Percentiles rank a stretch among this genome's conserved stretches.
Conservation (phyloP, 2,113 vertebrate genomes). For the Promerops cafer region DNA sequence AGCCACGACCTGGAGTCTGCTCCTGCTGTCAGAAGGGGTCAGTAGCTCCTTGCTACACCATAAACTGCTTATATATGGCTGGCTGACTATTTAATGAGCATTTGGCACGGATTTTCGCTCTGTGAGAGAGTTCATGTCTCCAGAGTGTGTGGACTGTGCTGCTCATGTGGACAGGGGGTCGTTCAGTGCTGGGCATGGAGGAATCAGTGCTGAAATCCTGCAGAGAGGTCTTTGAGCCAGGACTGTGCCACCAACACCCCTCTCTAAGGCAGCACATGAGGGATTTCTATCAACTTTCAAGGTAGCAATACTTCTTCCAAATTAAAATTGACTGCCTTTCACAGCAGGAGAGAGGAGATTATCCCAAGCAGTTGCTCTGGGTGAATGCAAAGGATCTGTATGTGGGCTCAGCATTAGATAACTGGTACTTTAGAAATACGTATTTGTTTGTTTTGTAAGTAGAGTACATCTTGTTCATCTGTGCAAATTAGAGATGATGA, state of each 20-base stretch:
- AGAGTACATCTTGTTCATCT: neutral
- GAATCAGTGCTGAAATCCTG: neutral
- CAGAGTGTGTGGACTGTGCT: neutral
- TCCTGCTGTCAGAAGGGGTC: neutral
- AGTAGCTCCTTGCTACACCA: neutral
- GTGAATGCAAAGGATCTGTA: neutral
- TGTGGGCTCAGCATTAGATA: neutral
- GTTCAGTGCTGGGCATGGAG: neutral
- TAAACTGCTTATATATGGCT: neutral
- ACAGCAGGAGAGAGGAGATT: neutral
- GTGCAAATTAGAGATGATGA: neutral
- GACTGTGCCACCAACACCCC: neutral
- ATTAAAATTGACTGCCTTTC: neutral
- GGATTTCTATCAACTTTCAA: neutral
- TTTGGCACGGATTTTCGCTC: neutral
- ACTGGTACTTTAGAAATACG: neutral
- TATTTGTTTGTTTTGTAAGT: neutral
- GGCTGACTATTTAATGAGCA: neutral
- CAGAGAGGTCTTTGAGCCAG: neutral
- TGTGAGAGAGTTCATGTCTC: neutral
- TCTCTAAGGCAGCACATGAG: neutral
- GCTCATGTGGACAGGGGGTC: rapidly evolving
- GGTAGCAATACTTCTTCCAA: neutral
- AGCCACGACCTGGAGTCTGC: neutral
- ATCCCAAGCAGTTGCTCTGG: neutral